phyloP scores from a whole-genome alignment of 2,888 invertebrate genomes.

The Dynastes grantii region DNA sequence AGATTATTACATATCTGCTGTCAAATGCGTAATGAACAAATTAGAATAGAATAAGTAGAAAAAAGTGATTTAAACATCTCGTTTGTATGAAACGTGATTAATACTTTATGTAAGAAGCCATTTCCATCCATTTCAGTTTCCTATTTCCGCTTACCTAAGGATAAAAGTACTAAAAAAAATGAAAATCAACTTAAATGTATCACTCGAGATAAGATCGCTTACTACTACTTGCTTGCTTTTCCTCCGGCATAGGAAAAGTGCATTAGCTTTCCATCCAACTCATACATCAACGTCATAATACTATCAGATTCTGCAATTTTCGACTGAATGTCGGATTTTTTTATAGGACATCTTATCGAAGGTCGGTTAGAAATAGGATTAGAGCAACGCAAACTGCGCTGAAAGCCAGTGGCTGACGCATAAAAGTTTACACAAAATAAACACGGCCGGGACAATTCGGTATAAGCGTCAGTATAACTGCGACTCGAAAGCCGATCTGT shows the following conservation, averaged over 20 bases:
- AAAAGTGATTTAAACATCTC: background rate
- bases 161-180: constrained; percentile 8
- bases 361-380: constrained; percentile 22
- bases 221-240: background rate
- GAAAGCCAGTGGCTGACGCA: no score
- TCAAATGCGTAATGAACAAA: no score
- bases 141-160: constrained; percentile 1
- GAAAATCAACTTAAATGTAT: constrained; percentile 33
- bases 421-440: no score
- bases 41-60: background rate
- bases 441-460: no score
- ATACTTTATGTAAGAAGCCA: no score
- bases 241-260: constrained; percentile 37
- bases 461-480: no score
- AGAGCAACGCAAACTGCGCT: background rate
- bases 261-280: constrained; percentile 41
- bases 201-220: constrained; percentile 24
- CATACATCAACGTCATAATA: constrained; percentile 46
- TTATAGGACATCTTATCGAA: constrained; percentile 34
- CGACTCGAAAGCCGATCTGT: no score
- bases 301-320: constrained; percentile 46
- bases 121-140: background rate
- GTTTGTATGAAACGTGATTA: no score
- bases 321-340: constrained; percentile 33
- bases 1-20: no score